Percentiles rank a stretch among this genome's conserved stretches.
Evolutionary conservation across 2,888 invertebrate genomes (phyloP).

Genomic region (Argynnis bischoffii): DNA sequence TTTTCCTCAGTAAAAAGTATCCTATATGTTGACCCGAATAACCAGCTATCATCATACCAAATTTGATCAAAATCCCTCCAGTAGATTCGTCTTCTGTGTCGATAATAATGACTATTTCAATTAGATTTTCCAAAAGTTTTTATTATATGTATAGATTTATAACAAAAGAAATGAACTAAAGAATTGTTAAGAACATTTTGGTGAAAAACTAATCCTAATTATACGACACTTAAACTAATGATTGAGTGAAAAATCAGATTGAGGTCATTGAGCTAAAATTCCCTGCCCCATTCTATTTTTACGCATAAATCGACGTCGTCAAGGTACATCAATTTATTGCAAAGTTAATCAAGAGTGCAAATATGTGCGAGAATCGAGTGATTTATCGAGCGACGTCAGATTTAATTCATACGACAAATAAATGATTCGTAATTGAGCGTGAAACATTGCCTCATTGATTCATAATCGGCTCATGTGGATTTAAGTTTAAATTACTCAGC

Average conservation of each 20-base stretch:
- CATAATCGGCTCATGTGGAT: constrained; percentile 1
- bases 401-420: constrained; percentile 25
- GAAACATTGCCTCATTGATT: constrained; percentile 10
- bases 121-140: no score
- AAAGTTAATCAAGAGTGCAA: constrained; percentile 27
- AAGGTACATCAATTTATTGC: constrained; percentile 7
- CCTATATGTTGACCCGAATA: no score
- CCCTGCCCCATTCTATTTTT: neutral
- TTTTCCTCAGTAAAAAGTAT: no score
- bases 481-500: constrained; percentile 1
- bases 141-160: no score
- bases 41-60: no score
- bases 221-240: neutral
- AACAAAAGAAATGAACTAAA: no score
- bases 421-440: constrained; percentile 15
- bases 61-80: no score
- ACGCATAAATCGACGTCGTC: constrained; percentile 4
- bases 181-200: no score
- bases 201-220: no score
- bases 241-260: neutral
- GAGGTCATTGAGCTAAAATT: neutral
- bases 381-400: constrained; percentile 25
- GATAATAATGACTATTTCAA: no score
- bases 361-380: constrained; percentile 18
- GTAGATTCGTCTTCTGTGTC: no score